Conservation (phyloP, 2,888 invertebrate genomes). For the Zaprionus obscuricornis region DNA sequence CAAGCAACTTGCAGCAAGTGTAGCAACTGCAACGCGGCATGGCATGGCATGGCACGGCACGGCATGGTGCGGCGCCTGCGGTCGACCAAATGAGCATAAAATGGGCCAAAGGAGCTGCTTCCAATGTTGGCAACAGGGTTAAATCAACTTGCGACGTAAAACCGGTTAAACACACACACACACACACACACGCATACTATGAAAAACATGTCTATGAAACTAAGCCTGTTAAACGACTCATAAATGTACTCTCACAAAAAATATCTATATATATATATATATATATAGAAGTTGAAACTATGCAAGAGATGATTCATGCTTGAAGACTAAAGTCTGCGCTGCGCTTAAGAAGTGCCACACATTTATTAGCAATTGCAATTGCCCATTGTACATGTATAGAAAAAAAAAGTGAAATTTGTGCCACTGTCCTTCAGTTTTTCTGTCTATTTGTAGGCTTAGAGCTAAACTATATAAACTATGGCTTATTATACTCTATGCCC, state of each 20-base stretch:
- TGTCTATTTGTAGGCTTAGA: too few relatives aligned
- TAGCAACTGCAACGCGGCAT: conserved; percentile 20
- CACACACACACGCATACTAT: background rate
- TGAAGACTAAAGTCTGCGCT: background rate
- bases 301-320: conserved; percentile 37
- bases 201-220: conserved; percentile 29
- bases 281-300: conserved; percentile 28
- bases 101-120: conserved; percentile 61
- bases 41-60: conserved; percentile 4
- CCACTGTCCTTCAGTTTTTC: too few relatives aligned
- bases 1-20: conserved; percentile 27
- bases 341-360: too few relatives aligned
- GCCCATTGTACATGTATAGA: too few relatives aligned
- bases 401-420: too few relatives aligned
- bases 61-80: conserved; percentile 58
- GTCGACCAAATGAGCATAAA: conserved; percentile 57
- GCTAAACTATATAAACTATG: too few relatives aligned
- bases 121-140: conserved; percentile 44
- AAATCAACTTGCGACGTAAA: conserved; percentile 21
- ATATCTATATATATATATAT: too few relatives aligned
- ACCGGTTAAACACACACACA: conserved; percentile 40
- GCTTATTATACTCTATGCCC: too few relatives aligned
- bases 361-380: too few relatives aligned
- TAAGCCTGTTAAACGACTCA: conserved; percentile 41
- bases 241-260: conserved; percentile 38